These are phyloP conservation scores for Sinocyclocheilus grahami DNA, from an alignment of 2,113 vertebrate genomes.

Conservation along the genomic window DNA sequence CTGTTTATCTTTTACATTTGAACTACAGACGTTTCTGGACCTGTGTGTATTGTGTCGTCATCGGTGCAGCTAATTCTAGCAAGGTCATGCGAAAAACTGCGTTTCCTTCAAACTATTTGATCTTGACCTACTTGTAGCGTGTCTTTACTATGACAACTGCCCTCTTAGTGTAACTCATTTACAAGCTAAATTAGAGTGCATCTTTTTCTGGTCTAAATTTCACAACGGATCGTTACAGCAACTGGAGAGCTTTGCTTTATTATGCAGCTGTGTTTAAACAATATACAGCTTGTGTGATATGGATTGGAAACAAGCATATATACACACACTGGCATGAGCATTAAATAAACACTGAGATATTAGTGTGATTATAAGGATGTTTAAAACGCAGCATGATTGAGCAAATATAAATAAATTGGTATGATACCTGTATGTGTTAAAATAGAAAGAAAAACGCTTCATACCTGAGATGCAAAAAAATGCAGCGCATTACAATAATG, in stretches of 20 bases:
- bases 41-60: neutral
- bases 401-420: constrained; percentile 56
- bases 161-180: constrained; percentile 25
- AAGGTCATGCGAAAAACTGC: constrained; percentile 11
- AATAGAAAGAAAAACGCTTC: constrained; percentile 55
- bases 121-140: constrained; percentile 31
- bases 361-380: constrained; percentile 71
- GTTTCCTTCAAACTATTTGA: constrained; percentile 32
- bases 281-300: neutral
- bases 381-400: constrained; percentile 61
- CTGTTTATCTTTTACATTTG: neutral
- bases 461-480: constrained; percentile 75
- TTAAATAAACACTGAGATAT: constrained; percentile 72
- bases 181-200: constrained; percentile 9
- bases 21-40: constrained; percentile 2
- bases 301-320: constrained; percentile 6
- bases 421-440: constrained; percentile 59
- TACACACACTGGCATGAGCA: constrained; percentile 33
- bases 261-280: neutral
- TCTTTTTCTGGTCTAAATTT: constrained; percentile 23
- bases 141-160: constrained; percentile 26
- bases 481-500: constrained; percentile 2
- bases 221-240: neutral
- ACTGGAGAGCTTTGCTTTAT: constrained; percentile 5
- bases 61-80: constrained; percentile 22